Base-by-base conservation (phyloP, 2,113 vertebrate genomes). In the Alouatta palliata region DNA sequence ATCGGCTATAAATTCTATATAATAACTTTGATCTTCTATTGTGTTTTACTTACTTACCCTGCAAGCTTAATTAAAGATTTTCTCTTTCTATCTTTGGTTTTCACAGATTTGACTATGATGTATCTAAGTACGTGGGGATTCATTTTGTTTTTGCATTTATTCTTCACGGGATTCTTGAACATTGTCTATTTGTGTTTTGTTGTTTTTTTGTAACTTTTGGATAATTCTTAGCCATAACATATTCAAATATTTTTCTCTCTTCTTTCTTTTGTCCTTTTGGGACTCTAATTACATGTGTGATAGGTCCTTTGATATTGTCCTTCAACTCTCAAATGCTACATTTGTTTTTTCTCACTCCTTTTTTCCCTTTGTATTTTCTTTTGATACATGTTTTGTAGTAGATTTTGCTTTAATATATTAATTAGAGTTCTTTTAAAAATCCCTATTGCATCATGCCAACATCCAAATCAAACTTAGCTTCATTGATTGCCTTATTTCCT, bases 181-280 rank as follows among this genome's bases (percentile, higher is more conserved):
- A 49, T 80, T 80, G 87, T 90, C 25, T 30, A 73, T 43, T 14
- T 71, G 7, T 90, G 30, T 40, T 92, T 79, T 56, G 23, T 80
- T 96, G 47, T 73, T 85, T 92, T 77, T 40, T 3, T 8, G 16
- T 35, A 68, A 66, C 58, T 90, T 97, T 90, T 76, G 47, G 68
- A 54, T 94, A 96, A 81, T 87, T 94, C 40, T 96, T 75, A 71
- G 54, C 54, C 54, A 43, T 73, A 73, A 27, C 73, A 61, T 8
- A 52, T 82, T 91, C 27, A 86, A 21, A 73, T 94, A 80, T 92
- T 77, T 30, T 83, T 85, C 14, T 79, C 3, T 30, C 8, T 6
- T 93, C 8, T 76, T 75, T 91, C 52, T 88, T 19, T 88, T 85
- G n/a, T 92, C 47, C 21, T 84, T 43, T 3, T 61, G 85, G 40